A percentile compares a stretch with the other conserved stretches of the same genome.
Evolutionary conservation across 2,113 vertebrate species (phyloP).

Genomic region (Reinhardtius hippoglossoides): DNA sequence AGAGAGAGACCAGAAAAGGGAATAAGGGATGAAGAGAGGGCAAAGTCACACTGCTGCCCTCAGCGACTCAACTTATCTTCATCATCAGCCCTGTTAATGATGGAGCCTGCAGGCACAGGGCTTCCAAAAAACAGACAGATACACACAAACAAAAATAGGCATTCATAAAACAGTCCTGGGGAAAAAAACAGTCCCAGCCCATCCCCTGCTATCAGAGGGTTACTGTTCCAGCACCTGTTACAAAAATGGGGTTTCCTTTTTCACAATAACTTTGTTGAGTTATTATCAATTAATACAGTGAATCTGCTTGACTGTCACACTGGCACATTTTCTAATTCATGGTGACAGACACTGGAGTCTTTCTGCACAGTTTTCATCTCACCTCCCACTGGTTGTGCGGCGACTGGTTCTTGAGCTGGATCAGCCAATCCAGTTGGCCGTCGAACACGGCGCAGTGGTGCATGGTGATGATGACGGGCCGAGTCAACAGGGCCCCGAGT

Average conservation of each 20-base stretch:
- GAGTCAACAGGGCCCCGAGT: constrained; percentile 90
- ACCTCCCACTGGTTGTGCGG: constrained; percentile 95
- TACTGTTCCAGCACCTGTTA: constrained; percentile 50
- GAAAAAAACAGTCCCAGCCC: constrained; percentile 22
- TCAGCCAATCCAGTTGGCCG: constrained; percentile 95
- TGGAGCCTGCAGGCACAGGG: constrained; percentile 37
- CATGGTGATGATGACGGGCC: constrained; percentile 93
- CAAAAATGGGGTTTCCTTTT: constrained; percentile 22
- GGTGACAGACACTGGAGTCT: not conserved
- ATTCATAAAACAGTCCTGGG: constrained; percentile 35
- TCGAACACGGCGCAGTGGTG: constrained; percentile 94
- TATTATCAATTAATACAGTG: not conserved
- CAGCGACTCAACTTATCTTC: constrained; percentile 41
- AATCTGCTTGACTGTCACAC: too few relatives aligned
- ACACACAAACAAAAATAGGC: constrained; percentile 32
- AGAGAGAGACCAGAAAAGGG: not conserved
- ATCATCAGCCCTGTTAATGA: constrained; percentile 54
- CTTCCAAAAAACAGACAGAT: constrained; percentile 20
- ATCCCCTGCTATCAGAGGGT: constrained; percentile 36
- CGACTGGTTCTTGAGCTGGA: constrained; percentile 92
- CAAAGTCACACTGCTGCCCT: constrained; percentile 25
- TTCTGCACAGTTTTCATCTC: constrained; percentile 63
- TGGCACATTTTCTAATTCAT: not conserved
- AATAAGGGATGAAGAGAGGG: not conserved
- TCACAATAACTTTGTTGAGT: not conserved